These are phyloP conservation scores for Phalacrocorax aristotelis DNA, from an alignment of 2,113 vertebrate species.

Conservation along the genomic window DNA sequence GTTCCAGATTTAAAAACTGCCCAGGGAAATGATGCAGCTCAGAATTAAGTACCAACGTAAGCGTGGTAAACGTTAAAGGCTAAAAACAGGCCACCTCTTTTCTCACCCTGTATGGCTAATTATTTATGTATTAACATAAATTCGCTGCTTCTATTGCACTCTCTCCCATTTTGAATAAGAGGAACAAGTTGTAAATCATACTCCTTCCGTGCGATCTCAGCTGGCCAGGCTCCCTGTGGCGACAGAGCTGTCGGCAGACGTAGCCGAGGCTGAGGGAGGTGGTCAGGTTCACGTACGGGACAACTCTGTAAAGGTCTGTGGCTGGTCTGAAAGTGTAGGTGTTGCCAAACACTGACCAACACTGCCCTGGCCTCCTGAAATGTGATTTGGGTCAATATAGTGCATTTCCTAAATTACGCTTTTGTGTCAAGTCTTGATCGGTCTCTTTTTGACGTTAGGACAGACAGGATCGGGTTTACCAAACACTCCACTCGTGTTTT, in stretches of 20 bases:
- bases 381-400: rapidly evolving
- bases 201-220: rapidly evolving
- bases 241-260: rapidly evolving
- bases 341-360: neutral
- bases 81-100: neutral
- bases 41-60: neutral
- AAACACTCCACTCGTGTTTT: rapidly evolving
- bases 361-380: neutral
- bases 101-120: neutral
- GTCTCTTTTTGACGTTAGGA: neutral
- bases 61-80: neutral
- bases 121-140: neutral
- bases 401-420: rapidly evolving
- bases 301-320: rapidly evolving
- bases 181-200: neutral
- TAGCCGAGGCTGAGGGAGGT: rapidly evolving
- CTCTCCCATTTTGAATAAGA: neutral
- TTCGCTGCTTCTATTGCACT: neutral
- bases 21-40: neutral
- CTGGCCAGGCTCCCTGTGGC: rapidly evolving
- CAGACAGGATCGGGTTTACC: neutral
- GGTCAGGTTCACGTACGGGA: neutral
- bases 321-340: too few relatives aligned
- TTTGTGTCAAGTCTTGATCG: neutral
- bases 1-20: neutral